Percentiles rank a stretch among this genome's conserved stretches.
phyloP scores from a whole-genome alignment of 1,140 invertebrate genomes.

The Cotesia typhae region DNA sequence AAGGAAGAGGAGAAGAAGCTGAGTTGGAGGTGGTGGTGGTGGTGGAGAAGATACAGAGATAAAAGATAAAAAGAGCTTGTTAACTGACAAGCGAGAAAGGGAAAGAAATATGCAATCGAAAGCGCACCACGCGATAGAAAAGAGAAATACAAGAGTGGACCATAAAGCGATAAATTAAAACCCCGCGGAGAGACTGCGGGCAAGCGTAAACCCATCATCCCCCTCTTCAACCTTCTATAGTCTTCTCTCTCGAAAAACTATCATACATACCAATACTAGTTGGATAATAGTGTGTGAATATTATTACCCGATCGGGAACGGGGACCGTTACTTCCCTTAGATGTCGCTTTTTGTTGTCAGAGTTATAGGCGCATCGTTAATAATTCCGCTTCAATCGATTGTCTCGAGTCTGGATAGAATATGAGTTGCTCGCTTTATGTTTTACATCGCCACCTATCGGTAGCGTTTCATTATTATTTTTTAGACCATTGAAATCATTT shows the following conservation, averaged over 20 bases:
- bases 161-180: conserved; percentile 62
- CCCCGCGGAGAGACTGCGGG: conserved; percentile 39
- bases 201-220: conserved; percentile 58
- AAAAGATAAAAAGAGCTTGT: too few relatives aligned
- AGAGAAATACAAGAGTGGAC: conserved; percentile 43
- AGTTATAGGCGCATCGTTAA: conserved; percentile 32
- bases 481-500: too few relatives aligned
- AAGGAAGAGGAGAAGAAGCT: conserved; percentile 3
- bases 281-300: conserved; percentile 48
- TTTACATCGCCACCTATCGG: too few relatives aligned
- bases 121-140: conserved; percentile 6
- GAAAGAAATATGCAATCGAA: conserved; percentile 16
- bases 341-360: conserved; percentile 40
- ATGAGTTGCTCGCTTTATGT: too few relatives aligned
- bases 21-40: background rate
- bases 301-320: conserved; percentile 53
- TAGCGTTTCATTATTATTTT: too few relatives aligned
- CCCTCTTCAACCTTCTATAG: conserved; percentile 24
- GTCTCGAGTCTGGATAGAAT: background rate
- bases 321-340: conserved; percentile 37
- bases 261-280: background rate
- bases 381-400: conserved; percentile 20
- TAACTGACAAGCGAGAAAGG: conserved; percentile 14
- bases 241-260: too few relatives aligned
- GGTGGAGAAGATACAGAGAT: background rate